Conservation (phyloP, 2,113 vertebrate genomes). For the Bubo scandiacus region DNA sequence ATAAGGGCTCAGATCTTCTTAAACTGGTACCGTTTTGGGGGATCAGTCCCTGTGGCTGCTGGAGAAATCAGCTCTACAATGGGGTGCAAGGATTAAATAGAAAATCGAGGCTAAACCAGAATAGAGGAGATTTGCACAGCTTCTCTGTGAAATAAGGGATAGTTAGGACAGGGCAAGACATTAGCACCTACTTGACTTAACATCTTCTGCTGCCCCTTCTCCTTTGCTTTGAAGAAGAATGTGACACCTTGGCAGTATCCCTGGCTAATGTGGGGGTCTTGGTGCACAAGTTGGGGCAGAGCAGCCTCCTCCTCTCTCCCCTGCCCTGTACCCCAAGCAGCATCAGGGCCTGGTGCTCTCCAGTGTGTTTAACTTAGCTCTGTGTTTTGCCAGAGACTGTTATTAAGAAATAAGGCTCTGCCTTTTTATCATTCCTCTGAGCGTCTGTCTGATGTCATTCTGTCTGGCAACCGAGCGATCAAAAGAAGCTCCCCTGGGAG, state of each 20-base stretch:
- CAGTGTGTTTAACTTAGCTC: neutral
- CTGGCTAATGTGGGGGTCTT: neutral
- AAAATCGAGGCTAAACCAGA: neutral
- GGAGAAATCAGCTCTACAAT: accelerated
- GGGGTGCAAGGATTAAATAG: neutral
- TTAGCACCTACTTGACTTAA: neutral
- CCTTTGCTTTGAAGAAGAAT: neutral
- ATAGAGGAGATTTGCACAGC: neutral
- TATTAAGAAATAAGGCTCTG: constrained; percentile 46
- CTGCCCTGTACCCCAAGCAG: neutral
- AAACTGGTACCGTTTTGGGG: accelerated
- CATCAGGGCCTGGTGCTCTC: neutral
- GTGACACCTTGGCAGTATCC: neutral
- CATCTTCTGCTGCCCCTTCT: neutral
- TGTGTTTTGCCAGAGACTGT: constrained; percentile 14
- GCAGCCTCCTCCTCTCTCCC: neutral
- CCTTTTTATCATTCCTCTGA: constrained; percentile 34
- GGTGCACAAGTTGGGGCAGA: neutral
- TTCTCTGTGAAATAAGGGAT: neutral
- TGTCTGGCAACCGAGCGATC: constrained; percentile 18
- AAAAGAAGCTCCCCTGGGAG: constrained; percentile 29
- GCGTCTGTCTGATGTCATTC: constrained; percentile 62
- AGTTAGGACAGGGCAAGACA: neutral
- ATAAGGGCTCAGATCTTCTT: neutral
- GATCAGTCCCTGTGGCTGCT: neutral